Evolutionary conservation across 2,113 vertebrate genomes (phyloP).

Genomic region (Pluvianellus socialis): DNA sequence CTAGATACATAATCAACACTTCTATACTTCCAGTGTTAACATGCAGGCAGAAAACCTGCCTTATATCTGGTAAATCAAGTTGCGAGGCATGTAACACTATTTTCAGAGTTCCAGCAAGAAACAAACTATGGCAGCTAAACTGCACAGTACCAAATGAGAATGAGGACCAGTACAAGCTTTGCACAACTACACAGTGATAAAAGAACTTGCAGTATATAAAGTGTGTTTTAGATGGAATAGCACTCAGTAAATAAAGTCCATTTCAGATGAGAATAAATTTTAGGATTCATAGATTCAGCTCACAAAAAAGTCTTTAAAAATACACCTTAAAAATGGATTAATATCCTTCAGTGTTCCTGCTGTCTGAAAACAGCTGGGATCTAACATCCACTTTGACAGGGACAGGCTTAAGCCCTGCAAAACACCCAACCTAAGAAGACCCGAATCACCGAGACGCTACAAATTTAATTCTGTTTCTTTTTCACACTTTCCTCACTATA

Average conservation of each 20-base stretch:
- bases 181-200: background rate
- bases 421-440: background rate
- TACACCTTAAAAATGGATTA: background rate
- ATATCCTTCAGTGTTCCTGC: background rate
- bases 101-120: background rate
- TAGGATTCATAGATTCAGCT: background rate
- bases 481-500: background rate
- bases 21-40: background rate
- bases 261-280: background rate
- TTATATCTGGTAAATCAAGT: background rate
- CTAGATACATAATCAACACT: background rate
- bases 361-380: background rate
- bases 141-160: background rate
- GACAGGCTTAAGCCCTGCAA: background rate
- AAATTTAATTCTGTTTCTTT: background rate
- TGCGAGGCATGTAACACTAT: background rate
- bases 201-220: background rate
- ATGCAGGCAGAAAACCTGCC: background rate
- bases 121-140: background rate
- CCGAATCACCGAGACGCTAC: background rate
- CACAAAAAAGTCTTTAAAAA: background rate
- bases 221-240: background rate
- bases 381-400: background rate
- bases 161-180: background rate
- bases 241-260: background rate